Conservation (phyloP, 2,797 vertebrate species). For the Alfaro cultratus region DNA sequence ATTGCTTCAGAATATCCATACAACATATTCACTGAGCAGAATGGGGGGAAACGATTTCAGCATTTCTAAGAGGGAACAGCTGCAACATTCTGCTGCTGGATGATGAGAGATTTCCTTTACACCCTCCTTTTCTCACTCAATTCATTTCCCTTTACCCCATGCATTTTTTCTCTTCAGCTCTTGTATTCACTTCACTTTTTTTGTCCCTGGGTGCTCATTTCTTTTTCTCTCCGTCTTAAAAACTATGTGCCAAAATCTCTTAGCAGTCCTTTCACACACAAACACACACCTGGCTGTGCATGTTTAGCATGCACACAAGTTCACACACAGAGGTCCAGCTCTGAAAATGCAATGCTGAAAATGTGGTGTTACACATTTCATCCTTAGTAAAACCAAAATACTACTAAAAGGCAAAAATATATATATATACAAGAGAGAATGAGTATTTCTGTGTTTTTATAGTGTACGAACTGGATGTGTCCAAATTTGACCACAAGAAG, state of each 20-base stretch:
- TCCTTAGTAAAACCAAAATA: conserved; percentile 1
- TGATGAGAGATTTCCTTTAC: conserved; percentile 57
- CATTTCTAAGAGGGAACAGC: conserved; percentile 68
- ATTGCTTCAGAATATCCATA: conserved; percentile 61
- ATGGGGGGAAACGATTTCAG: conserved; percentile 63
- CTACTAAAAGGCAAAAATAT: conserved; percentile 1
- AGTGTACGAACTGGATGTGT: conserved; percentile 6
- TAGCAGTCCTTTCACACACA: not conserved
- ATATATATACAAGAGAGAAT: conserved; percentile 3
- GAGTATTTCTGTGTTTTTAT: not conserved
- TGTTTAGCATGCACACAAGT: conserved; percentile 15
- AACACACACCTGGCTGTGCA: conserved; percentile 1
- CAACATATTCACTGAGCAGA: conserved; percentile 40
- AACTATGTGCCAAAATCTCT: not conserved
- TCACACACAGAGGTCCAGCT: conserved; percentile 37
- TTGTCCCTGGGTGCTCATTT: not conserved
- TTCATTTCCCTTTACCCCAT: conserved; percentile 21
- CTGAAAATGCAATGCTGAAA: conserved; percentile 53
- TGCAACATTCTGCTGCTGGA: conserved; percentile 58
- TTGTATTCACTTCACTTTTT: conserved; percentile 12
- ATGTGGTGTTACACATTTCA: conserved; percentile 52
- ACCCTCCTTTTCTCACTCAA: conserved; percentile 23
- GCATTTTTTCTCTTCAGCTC: conserved; percentile 11
- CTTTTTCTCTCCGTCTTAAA: conserved; percentile 5
- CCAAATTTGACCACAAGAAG: conserved; percentile 28